Evolutionary conservation across 2,888 invertebrate species (phyloP).

Genomic region (Prenolepis imparis): DNA sequence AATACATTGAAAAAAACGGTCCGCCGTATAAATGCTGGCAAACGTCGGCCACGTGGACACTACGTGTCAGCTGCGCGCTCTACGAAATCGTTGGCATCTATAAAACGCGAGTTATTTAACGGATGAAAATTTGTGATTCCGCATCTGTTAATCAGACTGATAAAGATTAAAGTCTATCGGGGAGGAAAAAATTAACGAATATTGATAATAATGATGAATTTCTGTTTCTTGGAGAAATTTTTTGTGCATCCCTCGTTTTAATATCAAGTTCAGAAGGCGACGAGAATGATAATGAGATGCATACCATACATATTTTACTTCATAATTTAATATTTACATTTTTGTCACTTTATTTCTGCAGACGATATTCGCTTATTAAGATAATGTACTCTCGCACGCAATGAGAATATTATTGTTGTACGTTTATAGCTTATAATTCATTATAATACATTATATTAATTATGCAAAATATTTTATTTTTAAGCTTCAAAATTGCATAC

Average conservation of each 20-base stretch:
- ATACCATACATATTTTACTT: constrained; percentile 41
- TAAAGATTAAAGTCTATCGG: constrained; percentile 31
- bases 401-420: neutral
- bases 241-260: constrained; percentile 22
- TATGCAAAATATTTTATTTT: constrained; percentile 15
- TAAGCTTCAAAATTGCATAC: neutral
- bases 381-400: constrained; percentile 21
- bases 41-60: constrained; percentile 30
- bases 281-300: constrained; percentile 27
- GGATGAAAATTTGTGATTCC: neutral
- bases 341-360: constrained; percentile 33
- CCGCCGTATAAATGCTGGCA: constrained; percentile 39
- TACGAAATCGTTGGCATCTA: constrained; percentile 35
- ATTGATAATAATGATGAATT: constrained; percentile 19
- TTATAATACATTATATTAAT: constrained; percentile 24
- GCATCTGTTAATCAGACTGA: constrained; percentile 27
- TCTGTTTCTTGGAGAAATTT: neutral
- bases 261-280: constrained; percentile 29
- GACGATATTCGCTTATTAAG: constrained; percentile 36
- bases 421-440: neutral
- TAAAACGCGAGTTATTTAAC: constrained; percentile 29
- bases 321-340: constrained; percentile 49
- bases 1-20: constrained; percentile 49
- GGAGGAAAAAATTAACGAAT: constrained; percentile 2
- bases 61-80: constrained; percentile 38